These are phyloP conservation scores for Trematomus loennbergii DNA, from an alignment of 2,113 vertebrate genomes.

Conservation along the genomic window DNA sequence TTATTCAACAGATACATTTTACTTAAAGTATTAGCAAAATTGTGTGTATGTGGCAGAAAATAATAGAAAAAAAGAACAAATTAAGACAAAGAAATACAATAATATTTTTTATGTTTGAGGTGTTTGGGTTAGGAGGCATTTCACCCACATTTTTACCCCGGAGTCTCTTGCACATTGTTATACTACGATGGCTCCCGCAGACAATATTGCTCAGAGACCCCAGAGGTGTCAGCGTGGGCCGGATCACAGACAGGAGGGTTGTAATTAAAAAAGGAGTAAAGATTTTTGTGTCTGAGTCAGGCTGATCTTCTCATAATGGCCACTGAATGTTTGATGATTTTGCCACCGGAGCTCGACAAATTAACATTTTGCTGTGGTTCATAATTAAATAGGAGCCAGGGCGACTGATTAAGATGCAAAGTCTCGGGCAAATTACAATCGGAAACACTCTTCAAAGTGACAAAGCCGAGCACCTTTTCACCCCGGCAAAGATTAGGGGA, in stretches of 20 bases:
- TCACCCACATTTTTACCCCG: background rate
- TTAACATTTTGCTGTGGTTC: slow-evolving; percentile 47
- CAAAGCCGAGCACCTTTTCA: background rate
- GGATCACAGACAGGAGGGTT: slow-evolving; percentile 41
- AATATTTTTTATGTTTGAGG: background rate
- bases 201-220: slow-evolving; percentile 62
- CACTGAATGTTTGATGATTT: slow-evolving; percentile 46
- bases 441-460: slow-evolving; percentile 20
- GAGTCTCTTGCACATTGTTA: slow-evolving; percentile 11
- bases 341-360: slow-evolving; percentile 21
- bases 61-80: background rate
- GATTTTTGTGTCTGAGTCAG: slow-evolving; percentile 49
- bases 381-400: slow-evolving; percentile 56
- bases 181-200: slow-evolving; percentile 8
- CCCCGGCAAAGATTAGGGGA: background rate
- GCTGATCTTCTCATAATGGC: slow-evolving; percentile 45
- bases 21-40: background rate
- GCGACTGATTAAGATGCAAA: slow-evolving; percentile 44
- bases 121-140: background rate
- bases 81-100: background rate
- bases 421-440: slow-evolving; percentile 14
- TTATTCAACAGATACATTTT: slow-evolving; percentile 1
- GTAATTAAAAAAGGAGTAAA: slow-evolving; percentile 70
- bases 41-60: too few species aligned
- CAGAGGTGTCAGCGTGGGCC: slow-evolving; percentile 67